Evolutionary conservation across 2,113 vertebrate species (phyloP).

Genomic region (Chaenocephalus aceratus): DNA sequence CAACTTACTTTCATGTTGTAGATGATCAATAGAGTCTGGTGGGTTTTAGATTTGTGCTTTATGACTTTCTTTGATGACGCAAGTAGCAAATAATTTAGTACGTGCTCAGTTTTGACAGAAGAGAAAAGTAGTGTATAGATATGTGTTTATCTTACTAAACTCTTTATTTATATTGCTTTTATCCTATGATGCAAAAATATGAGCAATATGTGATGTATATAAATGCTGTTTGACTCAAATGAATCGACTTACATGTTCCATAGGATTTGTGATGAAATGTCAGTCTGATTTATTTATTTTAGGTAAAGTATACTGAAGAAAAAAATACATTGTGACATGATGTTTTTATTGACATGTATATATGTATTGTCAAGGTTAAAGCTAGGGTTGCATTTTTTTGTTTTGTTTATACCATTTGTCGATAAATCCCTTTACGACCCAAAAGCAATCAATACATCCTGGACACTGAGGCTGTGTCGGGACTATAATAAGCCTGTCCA

Average conservation of each 20-base stretch:
- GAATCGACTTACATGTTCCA: no score
- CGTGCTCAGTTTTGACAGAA: background rate
- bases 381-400: no score
- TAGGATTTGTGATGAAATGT: background rate
- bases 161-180: background rate
- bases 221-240: background rate
- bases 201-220: no score
- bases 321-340: constrained; percentile 1
- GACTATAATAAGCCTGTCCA: no score
- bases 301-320: no score
- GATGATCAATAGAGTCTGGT: constrained; percentile 8
- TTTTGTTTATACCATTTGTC: no score
- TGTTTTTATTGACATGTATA: constrained; percentile 12
- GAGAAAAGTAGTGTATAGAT: background rate
- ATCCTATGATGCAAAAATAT: background rate
- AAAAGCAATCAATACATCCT: no score
- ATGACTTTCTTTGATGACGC: background rate
- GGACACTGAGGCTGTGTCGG: no score
- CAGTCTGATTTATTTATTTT: background rate
- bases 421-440: no score
- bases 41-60: constrained; percentile 8
- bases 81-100: constrained; percentile 20
- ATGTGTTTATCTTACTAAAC: background rate
- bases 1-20: constrained; percentile 2
- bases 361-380: background rate